Evolutionary conservation across 2,113 vertebrate genomes (phyloP), one percentile per base, ranked within the genome.

Genomic region (Eleginops maclovinus): DNA sequence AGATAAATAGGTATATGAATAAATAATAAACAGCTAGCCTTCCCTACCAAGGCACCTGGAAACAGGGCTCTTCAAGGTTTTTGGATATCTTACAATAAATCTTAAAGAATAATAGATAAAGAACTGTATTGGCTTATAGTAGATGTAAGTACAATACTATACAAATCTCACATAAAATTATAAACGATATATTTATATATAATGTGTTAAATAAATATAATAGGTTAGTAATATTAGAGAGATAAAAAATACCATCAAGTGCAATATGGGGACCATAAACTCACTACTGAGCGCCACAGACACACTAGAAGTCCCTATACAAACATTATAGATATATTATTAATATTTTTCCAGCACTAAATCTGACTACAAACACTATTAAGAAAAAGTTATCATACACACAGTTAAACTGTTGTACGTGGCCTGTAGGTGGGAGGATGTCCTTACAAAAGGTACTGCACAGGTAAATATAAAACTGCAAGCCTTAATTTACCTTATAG

Each of bases 141-240:
- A 81, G 72, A 78, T 79, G 4, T 77, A 54, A 55, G 44, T 75
- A 72, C 62, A 82, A 59, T 65, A 47, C 61, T 77, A 59, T 83
- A 75, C 58, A 84, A 83, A 80, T 75, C 82, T 71, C 81, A 84
- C 81, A 74, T 61, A 86, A 70, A 87, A 81, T 64, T 73, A 86
- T 58, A 71, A 79, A 82, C 67, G 76, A 68, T 75, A 54, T 24
- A 59, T 84, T 17, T 63, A 71, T 72, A 77, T 65, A 22, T 16
- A 51, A 43, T 82, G 79, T 47, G 24, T 24, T 85, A 76, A 82
- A 62, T 12, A 81, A 66, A 72, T 81, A 74, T 49, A 70, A 75
- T 63, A 77, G 46, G 44, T 13, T 64, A 54, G 65, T 59, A 71
- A 72, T 67, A 83, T 50, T 74, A 40, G 81, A 50, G 68, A 78